Base-by-base conservation (phyloP, 2,888 invertebrate species). In the Caenorhabditis japonica region DNA sequence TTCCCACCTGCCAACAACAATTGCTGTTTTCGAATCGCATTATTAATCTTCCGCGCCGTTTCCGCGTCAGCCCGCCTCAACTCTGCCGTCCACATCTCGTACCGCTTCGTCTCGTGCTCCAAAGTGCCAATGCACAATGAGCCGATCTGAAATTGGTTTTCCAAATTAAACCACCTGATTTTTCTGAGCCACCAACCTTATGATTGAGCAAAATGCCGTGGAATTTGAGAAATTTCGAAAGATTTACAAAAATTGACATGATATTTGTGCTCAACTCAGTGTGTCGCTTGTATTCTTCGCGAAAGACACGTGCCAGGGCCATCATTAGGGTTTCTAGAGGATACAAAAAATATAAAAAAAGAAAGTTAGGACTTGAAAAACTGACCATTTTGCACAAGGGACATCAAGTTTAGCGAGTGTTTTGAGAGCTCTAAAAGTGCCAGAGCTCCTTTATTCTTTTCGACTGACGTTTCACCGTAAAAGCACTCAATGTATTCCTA, bases 241-340 rank as follows among this genome's bases (percentile, higher is more conserved):
- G 95, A 88, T 95, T 97, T 88, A 95, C 95, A 90, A 97, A 97
- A 85, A 94, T 94, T 88, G 95, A 94, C 78, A 96, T 93, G 87
- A 99, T 94, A 89, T 96, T 96, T 82, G 95, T 96, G 83, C 95
- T 94, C 69, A 99, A 90, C 88, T 97, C 96, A 85, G 96, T 93
- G 88, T 94, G 97, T 88, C 94, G 92, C 89, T 94, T 94, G 94
- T 96, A 97, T 90, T 99, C 97, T 90, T 99, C 99, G 80, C 97
- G 91, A 59, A 99, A 90, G 33, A 97, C 95, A 87, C 99, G 91
- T 12, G 96, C 94, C 83, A 99, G 90, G 39, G 97, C 97, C 90
- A 96, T 96, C 53, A 99, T 90, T 59, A 97, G 91, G 39, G 95
- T 94, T 90, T 97, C 90, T 89, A 76, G 61, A 81, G 66, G 46